Conservation (phyloP, 2,797 vertebrate species). For the Potorous gilbertii region DNA sequence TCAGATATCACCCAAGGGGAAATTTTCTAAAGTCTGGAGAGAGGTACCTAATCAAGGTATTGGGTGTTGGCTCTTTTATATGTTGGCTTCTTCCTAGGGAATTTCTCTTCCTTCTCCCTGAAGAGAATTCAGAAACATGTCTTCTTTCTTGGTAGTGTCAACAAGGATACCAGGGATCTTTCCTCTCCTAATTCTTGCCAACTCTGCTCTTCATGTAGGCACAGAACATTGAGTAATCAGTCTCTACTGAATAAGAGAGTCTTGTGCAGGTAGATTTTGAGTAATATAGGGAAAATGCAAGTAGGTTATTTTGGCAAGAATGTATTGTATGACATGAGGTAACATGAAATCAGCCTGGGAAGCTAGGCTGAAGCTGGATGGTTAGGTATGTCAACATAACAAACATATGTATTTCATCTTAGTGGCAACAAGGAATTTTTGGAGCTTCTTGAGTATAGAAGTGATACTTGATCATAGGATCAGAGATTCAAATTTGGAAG, state of each 20-base stretch:
- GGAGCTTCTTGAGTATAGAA: background rate
- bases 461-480: background rate
- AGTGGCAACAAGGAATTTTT: background rate
- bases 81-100: background rate
- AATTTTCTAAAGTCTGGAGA: background rate
- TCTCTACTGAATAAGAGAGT: background rate
- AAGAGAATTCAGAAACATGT: background rate
- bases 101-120: background rate
- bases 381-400: background rate
- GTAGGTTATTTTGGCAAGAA: background rate
- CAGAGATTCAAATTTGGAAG: background rate
- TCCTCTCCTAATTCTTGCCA: background rate
- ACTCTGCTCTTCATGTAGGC: background rate
- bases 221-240: background rate
- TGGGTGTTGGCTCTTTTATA: background rate
- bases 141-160: background rate
- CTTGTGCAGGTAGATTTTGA: background rate
- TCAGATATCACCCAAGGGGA: background rate
- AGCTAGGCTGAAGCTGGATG: background rate
- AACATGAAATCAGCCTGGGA: background rate
- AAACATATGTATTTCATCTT: background rate
- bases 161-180: background rate
- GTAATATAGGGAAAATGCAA: background rate
- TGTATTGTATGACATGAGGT: background rate
- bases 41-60: background rate